Conservation (phyloP, 2,888 invertebrate genomes). For the Sminthurides aquaticus region DNA sequence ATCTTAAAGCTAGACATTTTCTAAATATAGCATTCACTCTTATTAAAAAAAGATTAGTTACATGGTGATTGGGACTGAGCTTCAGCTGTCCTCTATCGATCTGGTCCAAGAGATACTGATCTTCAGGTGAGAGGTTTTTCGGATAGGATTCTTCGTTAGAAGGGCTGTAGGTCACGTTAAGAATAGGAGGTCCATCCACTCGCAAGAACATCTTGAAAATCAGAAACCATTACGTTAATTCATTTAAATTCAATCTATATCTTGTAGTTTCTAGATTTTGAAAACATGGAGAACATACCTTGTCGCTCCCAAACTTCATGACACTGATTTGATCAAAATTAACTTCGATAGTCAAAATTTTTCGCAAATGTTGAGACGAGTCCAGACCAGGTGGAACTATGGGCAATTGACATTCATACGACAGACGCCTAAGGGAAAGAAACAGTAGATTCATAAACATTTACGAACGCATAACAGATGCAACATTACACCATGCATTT, state of each 20-base stretch:
- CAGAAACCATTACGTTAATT: conserved; percentile 5
- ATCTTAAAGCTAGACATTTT: neutral
- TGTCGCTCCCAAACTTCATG: conserved; percentile 32
- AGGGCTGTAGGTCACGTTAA: conserved; percentile 28
- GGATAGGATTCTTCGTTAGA: conserved; percentile 24
- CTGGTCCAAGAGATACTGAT: conserved; percentile 32
- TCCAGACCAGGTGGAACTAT: conserved; percentile 3
- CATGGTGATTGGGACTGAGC: conserved; percentile 35
- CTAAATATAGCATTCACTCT: too few species aligned
- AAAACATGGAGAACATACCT: conserved; percentile 21
- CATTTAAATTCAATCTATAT: neutral
- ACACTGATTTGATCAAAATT: conserved; percentile 36
- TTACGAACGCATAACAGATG: too few species aligned
- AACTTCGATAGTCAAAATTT: conserved; percentile 35
- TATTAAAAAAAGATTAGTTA: conserved; percentile 10
- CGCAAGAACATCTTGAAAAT: conserved; percentile 29
- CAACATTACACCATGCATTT: too few species aligned
- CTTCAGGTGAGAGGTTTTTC: conserved; percentile 21
- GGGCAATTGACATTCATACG: conserved; percentile 38
- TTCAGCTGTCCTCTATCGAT: conserved; percentile 37
- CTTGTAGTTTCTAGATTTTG: neutral
- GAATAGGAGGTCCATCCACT: conserved; percentile 34
- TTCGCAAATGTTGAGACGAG: conserved; percentile 20
- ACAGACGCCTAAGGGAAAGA: conserved; percentile 30
- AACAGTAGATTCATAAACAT: conserved; percentile 10